Base-by-base conservation (phyloP, 2,888 invertebrate species). In the Thereva nobilitata region DNA sequence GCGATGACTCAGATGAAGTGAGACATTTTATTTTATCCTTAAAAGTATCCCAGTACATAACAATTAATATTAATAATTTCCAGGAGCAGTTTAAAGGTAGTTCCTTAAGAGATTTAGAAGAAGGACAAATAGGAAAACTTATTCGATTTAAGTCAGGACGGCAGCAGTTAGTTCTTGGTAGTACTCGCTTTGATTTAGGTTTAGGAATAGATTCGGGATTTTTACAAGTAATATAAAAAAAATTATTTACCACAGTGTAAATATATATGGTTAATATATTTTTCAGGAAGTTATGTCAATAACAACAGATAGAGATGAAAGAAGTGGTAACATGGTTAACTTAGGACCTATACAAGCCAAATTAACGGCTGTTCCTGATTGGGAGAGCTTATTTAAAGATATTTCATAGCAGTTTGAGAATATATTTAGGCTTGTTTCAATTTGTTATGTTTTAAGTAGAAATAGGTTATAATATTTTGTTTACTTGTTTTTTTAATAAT, bases 121-220 rank as follows among this genome's bases (percentile, higher is more conserved):
- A 87, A 70, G 87, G 87, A 0, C 82, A 83, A 70, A 82, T 87
- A 41, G 87, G 87, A 0, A 85, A 84, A 72, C 76, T 87, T 68
- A 74, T 83, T 44, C 82, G 86, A 10, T 86, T 85, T 72, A 83
- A 83, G 49, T 87, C 87, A 0, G 87, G 87, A 0, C 82, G 84
- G 67, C 84, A 85, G 53, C 84, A 84, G 56, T 76, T 87, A 5
- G 72, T 79, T 7, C 79, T 87, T 0, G 87, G 86, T 0, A 84
- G 85, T 67, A 83, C 85, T 0, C 75, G 79, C 23, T 86, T 86
- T 71, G 86, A 87, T 78, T 82, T 87, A 6, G 82, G 82, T 53
- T 79, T 84, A 70, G 87, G 87, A 10, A 84, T 86, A 0, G 84
- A 85, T 64, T 78, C 85, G 0, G 83, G 85, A 0, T 86, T 85